These are phyloP conservation scores for Notarius quadriscutis DNA, from an alignment of 2,113 vertebrate species.

Conservation along the genomic window DNA sequence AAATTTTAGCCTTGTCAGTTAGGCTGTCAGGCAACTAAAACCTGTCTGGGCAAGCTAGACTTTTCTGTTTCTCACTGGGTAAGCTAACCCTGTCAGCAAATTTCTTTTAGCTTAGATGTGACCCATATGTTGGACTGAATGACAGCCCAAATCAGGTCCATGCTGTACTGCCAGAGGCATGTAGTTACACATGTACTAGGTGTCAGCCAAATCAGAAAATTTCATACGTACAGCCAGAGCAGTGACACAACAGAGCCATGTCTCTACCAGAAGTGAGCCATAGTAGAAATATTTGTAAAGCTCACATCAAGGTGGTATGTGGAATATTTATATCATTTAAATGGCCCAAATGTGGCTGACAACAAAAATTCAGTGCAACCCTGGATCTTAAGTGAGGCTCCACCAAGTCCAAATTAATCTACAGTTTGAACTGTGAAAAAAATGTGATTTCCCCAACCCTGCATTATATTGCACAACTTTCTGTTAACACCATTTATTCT, in stretches of 20 bases:
- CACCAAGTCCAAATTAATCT: not conserved
- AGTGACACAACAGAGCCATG: not conserved
- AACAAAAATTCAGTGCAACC: not conserved
- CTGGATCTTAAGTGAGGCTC: not conserved
- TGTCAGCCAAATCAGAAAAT: not conserved
- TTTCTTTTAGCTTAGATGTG: not conserved
- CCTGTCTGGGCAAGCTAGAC: not conserved
- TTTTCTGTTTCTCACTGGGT: not conserved
- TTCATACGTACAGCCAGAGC: not conserved
- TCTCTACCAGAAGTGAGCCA: not conserved
- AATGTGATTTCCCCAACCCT: not conserved
- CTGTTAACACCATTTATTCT: no score
- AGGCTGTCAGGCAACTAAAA: not conserved
- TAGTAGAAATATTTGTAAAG: not conserved
- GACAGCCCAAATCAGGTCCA: not conserved
- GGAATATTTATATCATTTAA: not conserved
- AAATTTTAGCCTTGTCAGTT: not conserved
- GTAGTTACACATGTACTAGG: not conserved
- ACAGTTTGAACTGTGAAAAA: not conserved
- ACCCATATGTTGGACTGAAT: not conserved
- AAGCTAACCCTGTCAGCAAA: not conserved
- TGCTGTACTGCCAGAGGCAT: not conserved
- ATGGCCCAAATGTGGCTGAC: not conserved
- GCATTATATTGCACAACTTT: not conserved
- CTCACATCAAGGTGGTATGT: not conserved